phyloP scores from a whole-genome alignment of 2,888 invertebrate genomes.

The Erynnis tages region DNA sequence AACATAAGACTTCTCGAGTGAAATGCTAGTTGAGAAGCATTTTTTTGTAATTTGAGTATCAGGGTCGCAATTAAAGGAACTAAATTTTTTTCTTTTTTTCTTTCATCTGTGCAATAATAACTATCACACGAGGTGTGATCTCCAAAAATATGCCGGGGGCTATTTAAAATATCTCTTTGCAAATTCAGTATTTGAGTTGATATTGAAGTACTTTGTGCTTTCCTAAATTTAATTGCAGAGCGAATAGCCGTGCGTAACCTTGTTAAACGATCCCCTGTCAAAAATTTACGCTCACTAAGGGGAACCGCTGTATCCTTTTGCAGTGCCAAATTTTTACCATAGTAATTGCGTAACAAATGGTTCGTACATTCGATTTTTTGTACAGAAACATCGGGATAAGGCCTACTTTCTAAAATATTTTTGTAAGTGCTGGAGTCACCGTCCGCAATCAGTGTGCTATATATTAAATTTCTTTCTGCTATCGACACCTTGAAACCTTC shows the following conservation, averaged over 20 bases:
- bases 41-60: too few species aligned
- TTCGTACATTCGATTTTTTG: neutral
- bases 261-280: neutral
- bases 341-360: neutral
- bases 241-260: neutral
- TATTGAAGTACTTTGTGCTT: neutral
- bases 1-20: neutral
- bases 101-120: too few species aligned
- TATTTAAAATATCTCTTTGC: neutral
- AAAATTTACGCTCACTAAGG: neutral
- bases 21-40: neutral
- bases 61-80: too few species aligned
- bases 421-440: neutral
- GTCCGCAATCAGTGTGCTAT: too few species aligned
- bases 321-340: neutral
- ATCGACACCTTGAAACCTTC: too few species aligned
- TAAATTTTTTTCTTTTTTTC: too few species aligned
- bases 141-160: neutral
- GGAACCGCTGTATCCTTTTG: neutral
- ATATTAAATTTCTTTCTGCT: too few species aligned
- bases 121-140: neutral
- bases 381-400: too few species aligned
- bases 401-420: neutral
- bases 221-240: neutral
- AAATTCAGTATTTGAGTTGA: neutral